Percentiles rank a stretch among this genome's conserved stretches.
Conservation (phyloP, 1,140 invertebrate species). For the Melipona quadrifasciata region DNA sequence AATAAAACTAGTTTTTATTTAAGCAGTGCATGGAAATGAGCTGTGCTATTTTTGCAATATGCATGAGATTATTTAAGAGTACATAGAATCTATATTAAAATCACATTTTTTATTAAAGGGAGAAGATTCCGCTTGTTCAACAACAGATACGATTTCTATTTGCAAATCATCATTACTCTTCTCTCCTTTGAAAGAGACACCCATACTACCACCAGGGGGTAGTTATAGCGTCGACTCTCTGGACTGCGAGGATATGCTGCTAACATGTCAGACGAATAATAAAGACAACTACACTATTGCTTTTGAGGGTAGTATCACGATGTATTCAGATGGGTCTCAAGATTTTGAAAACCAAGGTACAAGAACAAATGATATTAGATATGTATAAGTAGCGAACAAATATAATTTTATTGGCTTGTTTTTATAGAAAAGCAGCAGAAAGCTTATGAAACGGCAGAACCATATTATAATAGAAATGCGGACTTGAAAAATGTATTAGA, state of each 20-base stretch:
- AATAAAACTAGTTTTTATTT: slow-evolving; percentile 16
- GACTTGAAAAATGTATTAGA: slow-evolving; percentile 82
- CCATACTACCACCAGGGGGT: slow-evolving; percentile 84
- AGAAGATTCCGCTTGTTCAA: slow-evolving; percentile 88
- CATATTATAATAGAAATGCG: slow-evolving; percentile 73
- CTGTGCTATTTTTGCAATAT: slow-evolving; percentile 18
- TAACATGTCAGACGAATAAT: slow-evolving; percentile 92
- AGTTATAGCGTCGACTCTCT: slow-evolving; percentile 95
- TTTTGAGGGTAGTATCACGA: slow-evolving; percentile 93
- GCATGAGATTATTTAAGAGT: slow-evolving; percentile 19
- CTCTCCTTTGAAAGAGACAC: slow-evolving; percentile 93
- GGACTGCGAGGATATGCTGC: slow-evolving; percentile 94
- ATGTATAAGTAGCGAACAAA: not conserved
- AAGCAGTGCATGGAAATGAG: slow-evolving; percentile 38
- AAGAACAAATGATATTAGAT: slow-evolving; percentile 49
- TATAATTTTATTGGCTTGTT: slow-evolving; percentile 13
- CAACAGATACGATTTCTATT: slow-evolving; percentile 90
- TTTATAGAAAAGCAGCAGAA: slow-evolving; percentile 78
- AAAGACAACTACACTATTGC: slow-evolving; percentile 97
- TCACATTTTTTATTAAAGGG: slow-evolving; percentile 79
- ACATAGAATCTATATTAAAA: slow-evolving; percentile 7
- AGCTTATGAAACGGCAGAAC: slow-evolving; percentile 70
- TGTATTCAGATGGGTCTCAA: slow-evolving; percentile 92
- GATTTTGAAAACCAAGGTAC: slow-evolving; percentile 85
- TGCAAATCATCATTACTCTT: slow-evolving; percentile 95